Evolutionary conservation across 1,140 invertebrate genomes (phyloP), one percentile per base, ranked within the genome.

Genomic region (Latrodectus geometricus): DNA sequence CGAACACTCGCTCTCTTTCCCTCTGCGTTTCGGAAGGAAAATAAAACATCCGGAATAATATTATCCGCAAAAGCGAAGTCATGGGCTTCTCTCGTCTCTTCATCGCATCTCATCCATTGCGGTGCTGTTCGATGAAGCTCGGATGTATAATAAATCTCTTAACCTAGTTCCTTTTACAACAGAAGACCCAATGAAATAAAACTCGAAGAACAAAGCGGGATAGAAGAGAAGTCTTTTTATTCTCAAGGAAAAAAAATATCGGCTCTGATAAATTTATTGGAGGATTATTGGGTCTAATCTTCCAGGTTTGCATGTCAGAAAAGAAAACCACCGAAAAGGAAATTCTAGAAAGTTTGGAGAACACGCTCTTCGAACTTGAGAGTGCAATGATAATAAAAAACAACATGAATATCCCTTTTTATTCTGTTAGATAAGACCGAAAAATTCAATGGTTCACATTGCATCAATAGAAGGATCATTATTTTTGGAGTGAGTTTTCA

Each of bases 141-240:
- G n/a, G 17, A n/a, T 12, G 78, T 80, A 80, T 80, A 80, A 80
- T 80, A 80, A 80, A 80, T 80, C 78, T 80, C 78, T 80, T 80
- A 80, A 80, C 78, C 78, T 70, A 80, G 66, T 80, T 80, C 77
- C 17, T 74, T 35, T 14, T 69, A 11, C 68, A 69, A 23, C 17
- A 11, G 9, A 69, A 69, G 35, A 20, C 15, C 68, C 17, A 69
- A 69, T 69, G 54, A 61, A 69, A 69, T 23, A 69, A 69, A 23
- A 23, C 9, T 69, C 20, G 21, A 69, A 69, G 9, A n/a, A 80
- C n/a, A 69, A 61, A 48, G 66, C 78, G 49, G n/a, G 52, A 35
- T 35, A 52, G 78, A 66, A 70, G 49, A 23, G 21, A 61, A 14
- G 54, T 14, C 35, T 35, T 35, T 35, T 35, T 35, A 35, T 35